Evolutionary conservation across 2,888 invertebrate species (phyloP).

Genomic region (Pachydiplax longipennis): DNA sequence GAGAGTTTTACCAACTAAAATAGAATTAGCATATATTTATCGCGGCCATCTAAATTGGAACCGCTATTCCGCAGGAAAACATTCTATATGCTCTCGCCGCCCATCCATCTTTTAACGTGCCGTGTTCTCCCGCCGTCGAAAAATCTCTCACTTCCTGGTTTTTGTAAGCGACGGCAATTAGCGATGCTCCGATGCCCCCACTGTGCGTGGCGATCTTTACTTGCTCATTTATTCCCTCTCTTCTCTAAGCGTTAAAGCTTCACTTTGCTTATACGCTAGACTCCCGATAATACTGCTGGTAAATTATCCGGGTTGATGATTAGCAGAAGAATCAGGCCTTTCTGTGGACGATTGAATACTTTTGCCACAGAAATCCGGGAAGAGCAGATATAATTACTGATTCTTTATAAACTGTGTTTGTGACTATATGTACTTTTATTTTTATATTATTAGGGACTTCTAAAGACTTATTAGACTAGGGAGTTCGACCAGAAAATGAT

Average conservation of each 20-base stretch:
- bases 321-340: too few species aligned
- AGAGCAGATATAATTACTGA: too few species aligned
- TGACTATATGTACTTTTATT: too few species aligned
- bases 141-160: constrained; percentile 38
- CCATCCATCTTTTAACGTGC: background rate
- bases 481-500: too few species aligned
- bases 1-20: background rate
- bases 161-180: constrained; percentile 35
- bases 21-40: constrained; percentile 17
- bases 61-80: background rate
- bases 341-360: too few species aligned
- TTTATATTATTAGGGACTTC: too few species aligned
- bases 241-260: background rate
- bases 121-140: background rate
- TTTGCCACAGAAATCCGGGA: too few species aligned
- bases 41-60: constrained; percentile 13
- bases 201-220: background rate
- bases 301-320: too few species aligned
- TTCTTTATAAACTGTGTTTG: too few species aligned
- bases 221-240: background rate
- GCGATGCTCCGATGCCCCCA: background rate
- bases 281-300: too few species aligned
- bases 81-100: background rate
- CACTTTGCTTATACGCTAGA: too few species aligned
- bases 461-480: too few species aligned